Conservation (phyloP, 2,888 invertebrate genomes). For the Acronicta aceris region DNA sequence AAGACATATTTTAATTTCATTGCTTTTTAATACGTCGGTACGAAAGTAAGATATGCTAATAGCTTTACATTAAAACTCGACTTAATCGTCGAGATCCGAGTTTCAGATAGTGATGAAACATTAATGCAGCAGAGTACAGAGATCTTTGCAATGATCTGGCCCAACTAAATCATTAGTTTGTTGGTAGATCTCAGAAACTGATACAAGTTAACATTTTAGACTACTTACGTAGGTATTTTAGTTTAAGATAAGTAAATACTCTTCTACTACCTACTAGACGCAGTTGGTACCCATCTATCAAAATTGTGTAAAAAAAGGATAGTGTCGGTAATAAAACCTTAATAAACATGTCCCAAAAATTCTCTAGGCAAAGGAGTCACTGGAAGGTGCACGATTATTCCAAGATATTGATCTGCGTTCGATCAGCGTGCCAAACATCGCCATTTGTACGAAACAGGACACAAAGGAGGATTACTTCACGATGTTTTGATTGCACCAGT, state of each 20-base stretch:
- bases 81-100: conserved; percentile 1
- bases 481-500: conserved; percentile 81
- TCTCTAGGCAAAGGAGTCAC: conserved; percentile 39
- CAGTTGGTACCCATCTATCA: too few relatives aligned
- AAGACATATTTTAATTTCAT: too few relatives aligned
- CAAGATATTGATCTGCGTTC: conserved; percentile 73
- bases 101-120: conserved; percentile 4
- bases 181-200: background rate
- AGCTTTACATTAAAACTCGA: conserved; percentile 1
- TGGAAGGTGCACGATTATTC: conserved; percentile 70
- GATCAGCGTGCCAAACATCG: conserved; percentile 63
- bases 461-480: conserved; percentile 79
- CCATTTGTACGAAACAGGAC: conserved; percentile 70
- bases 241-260: background rate
- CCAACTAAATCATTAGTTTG: conserved; percentile 2
- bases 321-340: too few relatives aligned
- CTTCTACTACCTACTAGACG: too few relatives aligned
- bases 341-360: conserved; percentile 22
- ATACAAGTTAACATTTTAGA: background rate
- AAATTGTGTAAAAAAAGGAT: too few relatives aligned
- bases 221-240: background rate
- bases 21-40: background rate
- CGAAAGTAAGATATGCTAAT: background rate
- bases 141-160: background rate
- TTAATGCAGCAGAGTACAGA: background rate